Percentiles rank a stretch among this genome's conserved stretches.
These are phyloP conservation scores for Loris lydekkerianus DNA, from an alignment of 2,797 vertebrate genomes.

Conservation along the genomic window DNA sequence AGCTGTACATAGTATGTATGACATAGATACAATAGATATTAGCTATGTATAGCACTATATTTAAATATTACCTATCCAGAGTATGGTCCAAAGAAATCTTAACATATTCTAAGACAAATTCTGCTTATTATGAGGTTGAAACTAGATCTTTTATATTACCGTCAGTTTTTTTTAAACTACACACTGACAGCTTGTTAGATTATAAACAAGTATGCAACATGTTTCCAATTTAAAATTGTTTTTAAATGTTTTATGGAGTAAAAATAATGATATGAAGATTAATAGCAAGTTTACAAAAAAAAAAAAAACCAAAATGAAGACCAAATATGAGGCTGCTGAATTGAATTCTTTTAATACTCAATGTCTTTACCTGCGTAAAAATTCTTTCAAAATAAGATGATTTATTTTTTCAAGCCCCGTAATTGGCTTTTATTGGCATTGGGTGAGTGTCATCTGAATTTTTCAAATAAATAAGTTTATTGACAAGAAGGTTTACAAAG, in stretches of 20 bases:
- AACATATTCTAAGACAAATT: neutral
- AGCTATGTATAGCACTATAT: neutral
- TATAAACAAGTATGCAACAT: neutral
- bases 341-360: conserved; percentile 29
- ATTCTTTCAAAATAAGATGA: conserved; percentile 20
- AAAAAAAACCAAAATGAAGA: conserved; percentile 35
- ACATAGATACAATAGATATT: neutral
- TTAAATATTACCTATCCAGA: neutral
- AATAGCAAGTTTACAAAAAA: conserved; percentile 21
- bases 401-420: neutral
- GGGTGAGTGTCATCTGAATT: neutral
- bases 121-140: neutral
- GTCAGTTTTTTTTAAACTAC: neutral
- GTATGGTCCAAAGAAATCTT: neutral
- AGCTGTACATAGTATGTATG: neutral
- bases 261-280: conserved; percentile 30
- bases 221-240: conserved; percentile 30
- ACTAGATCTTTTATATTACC: neutral
- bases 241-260: neutral
- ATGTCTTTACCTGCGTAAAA: conserved; percentile 23
- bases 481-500: neutral
- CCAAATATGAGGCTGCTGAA: conserved; percentile 10
- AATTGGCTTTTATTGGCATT: neutral
- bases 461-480: neutral
- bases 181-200: neutral